A percentile compares a stretch with the other conserved stretches of the same genome.
Conservation (phyloP, 1,140 invertebrate genomes). For the Pemphigus obesinymphae region DNA sequence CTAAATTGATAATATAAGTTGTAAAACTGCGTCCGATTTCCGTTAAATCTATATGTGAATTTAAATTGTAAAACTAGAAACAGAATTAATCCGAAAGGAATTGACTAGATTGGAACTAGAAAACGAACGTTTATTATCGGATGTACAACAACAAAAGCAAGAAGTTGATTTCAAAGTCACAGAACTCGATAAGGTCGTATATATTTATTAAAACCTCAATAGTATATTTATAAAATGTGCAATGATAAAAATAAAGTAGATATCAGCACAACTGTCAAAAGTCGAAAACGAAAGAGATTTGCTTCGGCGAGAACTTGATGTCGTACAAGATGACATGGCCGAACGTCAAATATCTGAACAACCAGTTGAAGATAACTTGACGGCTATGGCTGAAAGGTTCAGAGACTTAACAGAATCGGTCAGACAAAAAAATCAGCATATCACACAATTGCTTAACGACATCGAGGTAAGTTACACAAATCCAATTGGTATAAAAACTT, state of each 20-base stretch:
- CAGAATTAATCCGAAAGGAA: slow-evolving; percentile 42
- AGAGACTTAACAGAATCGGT: slow-evolving; percentile 56
- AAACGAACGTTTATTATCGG: slow-evolving; percentile 46
- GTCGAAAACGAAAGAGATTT: slow-evolving; percentile 54
- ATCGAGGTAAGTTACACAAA: slow-evolving; percentile 61
- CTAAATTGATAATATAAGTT: too few relatives aligned
- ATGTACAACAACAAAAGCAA: slow-evolving; percentile 47
- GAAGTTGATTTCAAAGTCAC: slow-evolving; percentile 46
- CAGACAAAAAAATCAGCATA: slow-evolving; percentile 62
- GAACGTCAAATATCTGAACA: slow-evolving; percentile 44
- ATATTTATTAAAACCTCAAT: too few relatives aligned
- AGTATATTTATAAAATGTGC: too few relatives aligned
- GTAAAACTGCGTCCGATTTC: too few relatives aligned
- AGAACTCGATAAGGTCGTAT: slow-evolving; percentile 52
- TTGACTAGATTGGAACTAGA: slow-evolving; percentile 46
- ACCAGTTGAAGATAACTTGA: neutral
- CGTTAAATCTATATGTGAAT: too few relatives aligned
- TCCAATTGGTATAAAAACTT: too few relatives aligned
- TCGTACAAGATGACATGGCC: slow-evolving; percentile 46
- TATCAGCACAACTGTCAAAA: slow-evolving; percentile 51
- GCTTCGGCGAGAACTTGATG: slow-evolving; percentile 51
- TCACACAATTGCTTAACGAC: slow-evolving; percentile 61
- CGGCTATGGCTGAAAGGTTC: slow-evolving; percentile 50
- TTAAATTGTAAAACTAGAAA: slow-evolving; percentile 6
- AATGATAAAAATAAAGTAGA: slow-evolving; percentile 17